Base-by-base conservation (phyloP, 2,797 vertebrate genomes). In the Emys orbicularis region DNA sequence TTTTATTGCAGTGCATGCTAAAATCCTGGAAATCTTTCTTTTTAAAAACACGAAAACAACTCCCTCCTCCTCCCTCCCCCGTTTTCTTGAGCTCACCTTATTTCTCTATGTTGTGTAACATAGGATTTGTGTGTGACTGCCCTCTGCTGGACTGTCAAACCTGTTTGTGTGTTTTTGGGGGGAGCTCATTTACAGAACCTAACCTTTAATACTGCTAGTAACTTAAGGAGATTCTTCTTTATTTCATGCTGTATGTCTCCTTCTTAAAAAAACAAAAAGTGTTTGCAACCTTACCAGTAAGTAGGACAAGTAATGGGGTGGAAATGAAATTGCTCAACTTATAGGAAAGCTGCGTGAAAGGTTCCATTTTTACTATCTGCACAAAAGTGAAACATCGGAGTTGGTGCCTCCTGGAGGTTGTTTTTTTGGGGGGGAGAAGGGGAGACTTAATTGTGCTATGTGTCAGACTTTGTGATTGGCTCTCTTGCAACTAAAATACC, bases 391-490 rank as follows among this genome's bases (percentile, higher is more conserved):
- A 81, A 27, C 5, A 8, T 12, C 21, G 41, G 49, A 44, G 76
- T 12, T 19, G 2, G 9, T 1, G 6, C 3, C 6, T 47, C 34
- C 50, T 47, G 18, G 5, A 18, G n/a, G 9, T 9, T 37, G 37
- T 37, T n/a, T 13, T 61, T 50, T 15, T 61, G 44, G 12, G 44
- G 31, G 53, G 12, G 13, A 1, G 10, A 5, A 49, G 19, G 8
- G 13, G 13, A 4, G 13, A 23, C 50, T 31, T 47, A 52, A 19
- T 5, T 8, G 50, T 25, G 56, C 16, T 18, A 37, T 16, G 3
- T 29, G 44, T 41, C 18, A 44, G 34, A 12, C 19, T 8, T 56
- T 2, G 59, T 59, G 15, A 1, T 1, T 0, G n/a, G 47, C 4
- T 25, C 0, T 53, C 53, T 61, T 10, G 1, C 23, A 59, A 53